Conservation (phyloP, 1,140 invertebrate species). For the Nephila pilipes region DNA sequence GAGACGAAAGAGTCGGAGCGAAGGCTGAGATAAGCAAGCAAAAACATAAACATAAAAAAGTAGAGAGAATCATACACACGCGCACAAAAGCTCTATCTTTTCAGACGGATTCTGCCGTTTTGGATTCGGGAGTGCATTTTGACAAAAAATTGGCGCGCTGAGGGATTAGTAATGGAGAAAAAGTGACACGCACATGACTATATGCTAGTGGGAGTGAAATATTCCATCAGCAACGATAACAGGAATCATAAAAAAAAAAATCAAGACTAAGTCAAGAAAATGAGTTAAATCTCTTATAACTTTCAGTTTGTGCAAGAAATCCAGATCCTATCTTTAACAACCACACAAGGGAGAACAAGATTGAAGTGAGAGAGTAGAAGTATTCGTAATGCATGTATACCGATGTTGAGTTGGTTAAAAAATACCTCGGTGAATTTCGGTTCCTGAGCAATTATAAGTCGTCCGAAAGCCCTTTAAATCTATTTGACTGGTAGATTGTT, state of each 20-base stretch:
- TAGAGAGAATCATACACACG: neutral
- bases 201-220: constrained; percentile 26
- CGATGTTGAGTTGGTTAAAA: neutral
- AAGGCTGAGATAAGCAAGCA: constrained; percentile 8
- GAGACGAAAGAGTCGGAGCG: constrained; percentile 51
- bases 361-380: neutral
- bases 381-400: neutral
- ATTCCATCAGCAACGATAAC: constrained; percentile 48
- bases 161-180: constrained; percentile 64
- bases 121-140: constrained; percentile 36
- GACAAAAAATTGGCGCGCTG: constrained; percentile 59
- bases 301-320: constrained; percentile 33
- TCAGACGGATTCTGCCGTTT: constrained; percentile 1
- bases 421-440: constrained; percentile 28
- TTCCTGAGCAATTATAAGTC: constrained; percentile 32
- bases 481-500: neutral
- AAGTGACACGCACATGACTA: constrained; percentile 6
- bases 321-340: constrained; percentile 52
- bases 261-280: constrained; percentile 45
- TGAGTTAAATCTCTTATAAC: constrained; percentile 68
- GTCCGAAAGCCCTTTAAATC: neutral
- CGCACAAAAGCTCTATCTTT: constrained; percentile 32
- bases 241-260: constrained; percentile 7
- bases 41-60: constrained; percentile 45
- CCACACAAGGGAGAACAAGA: constrained; percentile 53